Percentiles rank a stretch among this genome's conserved stretches.
phyloP scores from a whole-genome alignment of 2,113 vertebrate genomes.

The Okapia johnstoni region DNA sequence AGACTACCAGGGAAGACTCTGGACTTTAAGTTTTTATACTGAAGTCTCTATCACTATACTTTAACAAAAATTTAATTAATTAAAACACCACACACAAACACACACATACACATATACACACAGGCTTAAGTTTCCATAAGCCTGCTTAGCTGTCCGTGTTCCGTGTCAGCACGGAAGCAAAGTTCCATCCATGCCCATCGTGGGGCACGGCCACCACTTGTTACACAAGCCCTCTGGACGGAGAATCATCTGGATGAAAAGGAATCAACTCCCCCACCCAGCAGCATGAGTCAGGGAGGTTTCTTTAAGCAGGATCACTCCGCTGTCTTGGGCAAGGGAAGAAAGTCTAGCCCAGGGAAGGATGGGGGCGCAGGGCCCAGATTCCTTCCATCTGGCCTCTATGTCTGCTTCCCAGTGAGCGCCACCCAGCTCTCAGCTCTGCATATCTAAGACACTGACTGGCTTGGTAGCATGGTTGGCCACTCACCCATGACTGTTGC shows the following conservation, averaged over 20 bases:
- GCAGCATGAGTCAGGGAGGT: background rate
- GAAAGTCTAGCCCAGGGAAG: background rate
- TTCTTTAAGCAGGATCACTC: background rate
- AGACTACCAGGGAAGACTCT: background rate
- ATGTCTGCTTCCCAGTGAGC: background rate
- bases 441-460: background rate
- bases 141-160: background rate
- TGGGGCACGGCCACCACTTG: background rate
- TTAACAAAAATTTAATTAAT: background rate
- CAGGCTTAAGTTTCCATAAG: background rate
- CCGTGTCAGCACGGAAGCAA: accelerated
- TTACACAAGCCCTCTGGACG: background rate
- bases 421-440: background rate
- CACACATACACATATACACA: background rate
- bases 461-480: background rate
- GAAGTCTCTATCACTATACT: background rate
- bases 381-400: background rate
- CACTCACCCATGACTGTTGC: background rate
- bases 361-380: background rate
- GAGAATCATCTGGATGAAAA: background rate
- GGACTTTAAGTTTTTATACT: background rate
- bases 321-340: background rate
- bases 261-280: background rate
- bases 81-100: background rate
- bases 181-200: too few relatives aligned